phyloP scores from a whole-genome alignment of 2,888 invertebrate genomes.

The Drosophila formosana region DNA sequence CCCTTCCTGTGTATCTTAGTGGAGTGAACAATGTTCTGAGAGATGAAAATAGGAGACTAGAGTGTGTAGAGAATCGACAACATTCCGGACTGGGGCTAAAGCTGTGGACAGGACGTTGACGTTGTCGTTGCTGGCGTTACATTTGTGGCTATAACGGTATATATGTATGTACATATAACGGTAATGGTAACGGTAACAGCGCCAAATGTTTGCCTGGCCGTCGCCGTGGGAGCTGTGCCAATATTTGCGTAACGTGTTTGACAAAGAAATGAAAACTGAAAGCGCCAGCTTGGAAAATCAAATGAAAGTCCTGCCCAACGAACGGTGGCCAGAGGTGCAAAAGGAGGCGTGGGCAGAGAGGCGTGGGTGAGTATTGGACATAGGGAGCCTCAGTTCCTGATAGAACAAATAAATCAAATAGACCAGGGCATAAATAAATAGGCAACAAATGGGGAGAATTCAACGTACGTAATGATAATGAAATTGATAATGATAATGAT shows the following conservation, averaged over 20 bases:
- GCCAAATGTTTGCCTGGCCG: constrained; percentile 72
- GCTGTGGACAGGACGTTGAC: constrained; percentile 23
- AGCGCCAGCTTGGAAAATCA: constrained; percentile 79
- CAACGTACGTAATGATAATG: not conserved
- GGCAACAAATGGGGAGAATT: constrained; percentile 20
- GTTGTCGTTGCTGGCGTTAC: constrained; percentile 21
- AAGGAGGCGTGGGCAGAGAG: not conserved
- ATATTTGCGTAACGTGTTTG: constrained; percentile 82
- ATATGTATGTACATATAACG: constrained; percentile 24
- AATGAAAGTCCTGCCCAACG: constrained; percentile 60
- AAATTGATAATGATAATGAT: not conserved
- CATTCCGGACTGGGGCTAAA: not conserved
- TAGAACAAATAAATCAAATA: constrained; percentile 18
- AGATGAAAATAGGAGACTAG: not conserved
- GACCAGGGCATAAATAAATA: constrained; percentile 57
- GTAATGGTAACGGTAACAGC: constrained; percentile 61
- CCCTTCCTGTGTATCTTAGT: not conserved
- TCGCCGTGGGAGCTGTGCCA: constrained; percentile 78
- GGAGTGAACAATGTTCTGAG: not conserved
- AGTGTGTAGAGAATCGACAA: not conserved
- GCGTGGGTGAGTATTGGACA: no score
- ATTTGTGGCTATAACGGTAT: constrained; percentile 38
- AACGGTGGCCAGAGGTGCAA: not conserved
- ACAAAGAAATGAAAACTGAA: constrained; percentile 80
- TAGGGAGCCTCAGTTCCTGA: not conserved